These are phyloP conservation scores for Sycophila texana DNA, from an alignment of 2,888 invertebrate genomes.

Conservation along the genomic window DNA sequence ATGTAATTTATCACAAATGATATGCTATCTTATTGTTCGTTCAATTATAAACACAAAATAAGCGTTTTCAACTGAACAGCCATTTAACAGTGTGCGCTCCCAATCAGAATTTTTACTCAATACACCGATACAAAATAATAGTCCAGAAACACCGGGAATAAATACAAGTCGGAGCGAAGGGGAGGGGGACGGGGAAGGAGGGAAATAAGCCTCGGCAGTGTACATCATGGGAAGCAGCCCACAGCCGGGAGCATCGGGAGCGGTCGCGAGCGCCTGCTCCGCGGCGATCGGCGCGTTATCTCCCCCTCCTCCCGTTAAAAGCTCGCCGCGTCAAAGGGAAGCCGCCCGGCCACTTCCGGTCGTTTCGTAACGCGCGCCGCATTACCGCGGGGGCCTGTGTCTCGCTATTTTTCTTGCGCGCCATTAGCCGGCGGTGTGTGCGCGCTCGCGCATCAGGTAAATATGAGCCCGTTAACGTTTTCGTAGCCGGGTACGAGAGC, in stretches of 20 bases:
- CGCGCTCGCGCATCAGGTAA: constrained; percentile 31
- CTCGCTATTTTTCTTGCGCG: constrained; percentile 52
- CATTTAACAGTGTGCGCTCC: too few species aligned
- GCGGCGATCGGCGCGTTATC: constrained; percentile 40
- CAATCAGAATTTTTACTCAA: too few species aligned
- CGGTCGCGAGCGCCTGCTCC: too few species aligned
- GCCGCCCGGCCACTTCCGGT: constrained; percentile 65
- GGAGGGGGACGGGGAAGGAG: too few species aligned
- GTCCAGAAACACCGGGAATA: too few species aligned
- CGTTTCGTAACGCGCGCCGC: constrained; percentile 56
- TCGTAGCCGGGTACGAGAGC: constrained; percentile 54
- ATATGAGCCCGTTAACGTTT: constrained; percentile 54
- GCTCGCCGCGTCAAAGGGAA: constrained; percentile 61
- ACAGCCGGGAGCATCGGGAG: constrained; percentile 4
- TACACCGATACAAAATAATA: too few species aligned
- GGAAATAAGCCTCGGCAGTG: too few species aligned
- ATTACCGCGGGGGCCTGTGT: constrained; percentile 41
- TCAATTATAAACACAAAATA: too few species aligned
- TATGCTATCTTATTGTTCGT: too few species aligned
- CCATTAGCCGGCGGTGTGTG: constrained; percentile 20
- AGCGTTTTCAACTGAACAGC: too few species aligned
- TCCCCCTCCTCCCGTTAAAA: constrained; percentile 38
- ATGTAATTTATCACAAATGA: too few species aligned
- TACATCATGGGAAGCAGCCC: constrained; percentile 5
- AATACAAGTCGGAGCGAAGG: too few species aligned